These are phyloP conservation scores for Cremastinae sp. DNA, from an alignment of 2,888 invertebrate species.

Conservation along the genomic window DNA sequence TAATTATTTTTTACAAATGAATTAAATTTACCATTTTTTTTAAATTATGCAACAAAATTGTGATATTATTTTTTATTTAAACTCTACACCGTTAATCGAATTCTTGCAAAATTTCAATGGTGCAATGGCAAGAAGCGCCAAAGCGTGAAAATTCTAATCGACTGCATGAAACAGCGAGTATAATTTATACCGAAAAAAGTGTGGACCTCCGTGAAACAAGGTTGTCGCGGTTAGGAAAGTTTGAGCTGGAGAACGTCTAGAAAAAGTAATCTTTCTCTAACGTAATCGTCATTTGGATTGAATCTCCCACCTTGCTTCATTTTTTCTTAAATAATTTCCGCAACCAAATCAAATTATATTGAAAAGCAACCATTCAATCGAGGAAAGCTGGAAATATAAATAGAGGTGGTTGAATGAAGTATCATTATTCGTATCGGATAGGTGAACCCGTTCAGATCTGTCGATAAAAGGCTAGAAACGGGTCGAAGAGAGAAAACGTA, in stretches of 20 bases:
- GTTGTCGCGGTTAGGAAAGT: constrained; percentile 55
- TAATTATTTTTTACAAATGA: too few species aligned
- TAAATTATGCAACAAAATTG: background rate
- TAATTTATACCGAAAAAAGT: constrained; percentile 34
- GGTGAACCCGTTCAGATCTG: constrained; percentile 38
- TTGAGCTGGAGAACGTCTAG: constrained; percentile 44
- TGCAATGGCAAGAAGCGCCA: constrained; percentile 44
- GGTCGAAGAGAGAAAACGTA: constrained; percentile 9
- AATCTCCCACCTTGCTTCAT: constrained; percentile 52
- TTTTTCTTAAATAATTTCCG: constrained; percentile 27
- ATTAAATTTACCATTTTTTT: too few species aligned
- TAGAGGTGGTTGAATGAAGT: constrained; percentile 38
- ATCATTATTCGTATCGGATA: constrained; percentile 43
- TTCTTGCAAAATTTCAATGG: constrained; percentile 37
- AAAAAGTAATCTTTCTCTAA: constrained; percentile 66
- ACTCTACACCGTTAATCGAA: constrained; percentile 5
- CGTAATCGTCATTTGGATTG: constrained; percentile 65
- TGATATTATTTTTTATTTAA: constrained; percentile 2
- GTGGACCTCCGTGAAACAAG: constrained; percentile 59
- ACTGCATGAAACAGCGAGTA: constrained; percentile 30
- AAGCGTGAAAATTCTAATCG: constrained; percentile 47
- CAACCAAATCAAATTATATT: constrained; percentile 6
- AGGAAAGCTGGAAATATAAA: constrained; percentile 44
- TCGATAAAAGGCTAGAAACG: constrained; percentile 16
- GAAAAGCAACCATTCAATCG: constrained; percentile 36